Percentiles rank a stretch among this genome's conserved stretches.
phyloP scores from a whole-genome alignment of 2,113 vertebrate genomes.

The Sterna hirundo region DNA sequence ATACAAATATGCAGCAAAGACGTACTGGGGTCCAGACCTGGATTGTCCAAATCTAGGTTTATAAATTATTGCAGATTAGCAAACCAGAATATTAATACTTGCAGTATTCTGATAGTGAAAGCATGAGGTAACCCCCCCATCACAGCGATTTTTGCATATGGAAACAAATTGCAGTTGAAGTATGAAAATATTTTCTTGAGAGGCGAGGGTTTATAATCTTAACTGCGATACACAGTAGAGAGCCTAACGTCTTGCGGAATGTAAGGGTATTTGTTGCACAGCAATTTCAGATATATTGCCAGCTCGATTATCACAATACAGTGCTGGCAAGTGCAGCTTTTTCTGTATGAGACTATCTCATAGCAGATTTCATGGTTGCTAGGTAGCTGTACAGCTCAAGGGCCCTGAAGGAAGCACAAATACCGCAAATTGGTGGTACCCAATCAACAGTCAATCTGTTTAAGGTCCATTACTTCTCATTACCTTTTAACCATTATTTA shows the following conservation, averaged over 20 bases:
- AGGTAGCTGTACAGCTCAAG: conserved; percentile 79
- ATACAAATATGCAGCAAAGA: background rate
- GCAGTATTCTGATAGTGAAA: background rate
- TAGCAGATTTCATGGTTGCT: conserved; percentile 80
- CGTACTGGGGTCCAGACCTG: background rate
- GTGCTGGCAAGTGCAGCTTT: conserved; percentile 45
- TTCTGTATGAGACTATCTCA: conserved; percentile 69
- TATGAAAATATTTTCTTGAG: background rate
- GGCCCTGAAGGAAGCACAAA: conserved; percentile 66
- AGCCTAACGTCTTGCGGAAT: background rate
- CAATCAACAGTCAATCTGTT: conserved; percentile 68
- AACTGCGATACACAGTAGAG: background rate
- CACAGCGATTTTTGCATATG: background rate
- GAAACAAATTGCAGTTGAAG: background rate
- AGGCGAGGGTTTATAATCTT: background rate
- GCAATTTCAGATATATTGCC: conserved; percentile 48
- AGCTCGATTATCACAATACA: conserved; percentile 62
- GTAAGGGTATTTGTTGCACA: conserved; percentile 16
- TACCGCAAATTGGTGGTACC: conserved; percentile 68
- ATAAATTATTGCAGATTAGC: background rate
- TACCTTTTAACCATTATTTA: conserved; percentile 58
- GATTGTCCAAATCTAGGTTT: background rate
- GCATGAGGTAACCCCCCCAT: background rate
- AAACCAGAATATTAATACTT: background rate
- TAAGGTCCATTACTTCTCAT: conserved; percentile 59